phyloP scores from a whole-genome alignment of 2,113 vertebrate species.

The Climacteris rufus region DNA sequence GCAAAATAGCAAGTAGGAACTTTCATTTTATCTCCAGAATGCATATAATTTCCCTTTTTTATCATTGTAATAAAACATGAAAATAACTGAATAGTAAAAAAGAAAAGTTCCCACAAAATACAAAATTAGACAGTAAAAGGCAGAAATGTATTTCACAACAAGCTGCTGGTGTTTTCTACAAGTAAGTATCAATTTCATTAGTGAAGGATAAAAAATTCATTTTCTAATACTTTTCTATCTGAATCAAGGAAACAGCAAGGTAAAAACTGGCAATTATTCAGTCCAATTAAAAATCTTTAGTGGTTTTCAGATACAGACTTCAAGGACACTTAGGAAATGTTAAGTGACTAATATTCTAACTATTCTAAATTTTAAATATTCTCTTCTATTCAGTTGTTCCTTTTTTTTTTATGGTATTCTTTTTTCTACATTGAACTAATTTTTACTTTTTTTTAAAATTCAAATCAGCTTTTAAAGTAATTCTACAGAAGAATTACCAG shows the following conservation, averaged over 20 bases:
- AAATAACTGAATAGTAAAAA: not conserved
- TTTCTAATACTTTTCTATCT: not conserved
- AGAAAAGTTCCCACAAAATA: rapidly evolving
- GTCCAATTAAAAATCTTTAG: not conserved
- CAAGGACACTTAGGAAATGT: not conserved
- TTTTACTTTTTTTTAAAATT: not conserved
- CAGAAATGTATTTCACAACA: not conserved
- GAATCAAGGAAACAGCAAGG: not conserved
- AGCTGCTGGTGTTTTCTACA: not conserved
- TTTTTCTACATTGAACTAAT: not conserved
- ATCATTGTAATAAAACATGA: not conserved
- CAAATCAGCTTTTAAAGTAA: not conserved
- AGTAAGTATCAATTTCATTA: not conserved
- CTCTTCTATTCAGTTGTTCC: not conserved
- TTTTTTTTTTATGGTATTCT: not conserved
- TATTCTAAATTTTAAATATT: not conserved
- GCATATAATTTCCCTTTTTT: not conserved
- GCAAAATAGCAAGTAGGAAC: not conserved
- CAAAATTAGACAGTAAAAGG: not conserved
- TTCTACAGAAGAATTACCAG: not conserved
- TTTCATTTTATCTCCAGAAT: not conserved
- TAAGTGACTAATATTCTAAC: not conserved
- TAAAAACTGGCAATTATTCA: not conserved
- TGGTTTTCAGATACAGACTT: not conserved
- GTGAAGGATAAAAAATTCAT: not conserved